These are phyloP conservation scores for Lethenteron reissneri DNA, from an alignment of 2,113 vertebrate species.

Conservation along the genomic window DNA sequence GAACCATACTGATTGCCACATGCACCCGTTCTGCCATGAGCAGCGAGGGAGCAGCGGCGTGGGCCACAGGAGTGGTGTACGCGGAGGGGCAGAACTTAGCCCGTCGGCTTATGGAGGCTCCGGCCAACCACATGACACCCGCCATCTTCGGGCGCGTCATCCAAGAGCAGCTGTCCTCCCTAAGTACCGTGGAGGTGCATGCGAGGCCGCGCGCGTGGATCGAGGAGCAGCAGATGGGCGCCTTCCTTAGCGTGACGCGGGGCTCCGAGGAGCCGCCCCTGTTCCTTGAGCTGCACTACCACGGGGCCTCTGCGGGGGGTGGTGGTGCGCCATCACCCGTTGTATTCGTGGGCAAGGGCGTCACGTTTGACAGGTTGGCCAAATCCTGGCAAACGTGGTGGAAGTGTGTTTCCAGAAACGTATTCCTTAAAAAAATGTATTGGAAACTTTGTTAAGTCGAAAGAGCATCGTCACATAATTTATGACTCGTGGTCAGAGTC, in stretches of 20 bases:
- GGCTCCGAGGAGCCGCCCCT: slow-evolving; percentile 79
- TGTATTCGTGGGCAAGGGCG: slow-evolving; percentile 75
- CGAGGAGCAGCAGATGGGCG: slow-evolving; percentile 60
- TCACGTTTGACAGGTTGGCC: slow-evolving; percentile 77
- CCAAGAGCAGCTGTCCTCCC: slow-evolving; percentile 39
- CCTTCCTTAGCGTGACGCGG: slow-evolving; percentile 71
- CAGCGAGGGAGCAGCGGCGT: slow-evolving; percentile 19
- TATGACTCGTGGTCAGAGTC: no score
- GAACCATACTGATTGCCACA: no score
- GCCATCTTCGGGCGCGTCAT: slow-evolving; percentile 48
- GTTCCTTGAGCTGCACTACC: slow-evolving; percentile 79
- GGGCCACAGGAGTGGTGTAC: slow-evolving; percentile 54
- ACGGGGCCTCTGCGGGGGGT: slow-evolving; percentile 23
- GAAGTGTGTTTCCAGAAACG: no score
- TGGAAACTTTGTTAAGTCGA: no score
- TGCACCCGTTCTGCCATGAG: not conserved
- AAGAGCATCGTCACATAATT: no score
- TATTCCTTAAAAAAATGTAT: no score
- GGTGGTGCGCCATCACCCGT: slow-evolving; percentile 25
- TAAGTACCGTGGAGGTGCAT: slow-evolving; percentile 33
- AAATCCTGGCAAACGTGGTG: not conserved
- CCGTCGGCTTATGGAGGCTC: slow-evolving; percentile 67
- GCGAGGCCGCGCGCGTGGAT: slow-evolving; percentile 71
- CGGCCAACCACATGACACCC: slow-evolving; percentile 73
- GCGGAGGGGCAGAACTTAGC: slow-evolving; percentile 78